Percentiles rank a stretch among this genome's conserved stretches.
Evolutionary conservation across 2,797 vertebrate genomes (phyloP).

Genomic region (Tapirus indicus): DNA sequence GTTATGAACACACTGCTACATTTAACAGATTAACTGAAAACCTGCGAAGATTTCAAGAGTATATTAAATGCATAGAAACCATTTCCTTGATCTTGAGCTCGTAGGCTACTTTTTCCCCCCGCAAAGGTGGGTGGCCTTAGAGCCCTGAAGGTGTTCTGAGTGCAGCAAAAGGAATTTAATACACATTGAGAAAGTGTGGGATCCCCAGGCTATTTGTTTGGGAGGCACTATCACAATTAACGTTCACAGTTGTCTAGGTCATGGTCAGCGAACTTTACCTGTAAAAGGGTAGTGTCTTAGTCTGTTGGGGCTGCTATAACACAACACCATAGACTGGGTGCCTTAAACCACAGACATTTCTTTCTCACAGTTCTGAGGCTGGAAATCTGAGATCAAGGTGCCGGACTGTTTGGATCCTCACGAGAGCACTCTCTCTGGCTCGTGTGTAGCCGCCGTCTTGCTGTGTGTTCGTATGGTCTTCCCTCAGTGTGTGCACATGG

Average conservation of each 20-base stretch:
- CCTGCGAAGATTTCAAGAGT: slow-evolving; percentile 69
- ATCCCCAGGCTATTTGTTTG: background rate
- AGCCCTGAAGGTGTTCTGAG: slow-evolving; percentile 15
- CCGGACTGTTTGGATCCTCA: background rate
- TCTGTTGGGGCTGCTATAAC: background rate
- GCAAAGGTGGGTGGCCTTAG: slow-evolving; percentile 36
- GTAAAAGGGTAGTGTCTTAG: background rate
- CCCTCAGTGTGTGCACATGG: background rate
- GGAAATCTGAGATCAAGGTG: background rate
- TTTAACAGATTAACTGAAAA: slow-evolving; percentile 73
- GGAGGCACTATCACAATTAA: background rate
- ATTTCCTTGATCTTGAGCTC: slow-evolving; percentile 74
- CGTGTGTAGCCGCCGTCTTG: background rate
- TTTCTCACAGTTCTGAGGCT: background rate
- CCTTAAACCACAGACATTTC: background rate
- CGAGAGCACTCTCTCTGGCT: background rate
- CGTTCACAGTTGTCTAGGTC: background rate
- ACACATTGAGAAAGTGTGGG: background rate
- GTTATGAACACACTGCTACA: slow-evolving; percentile 67
- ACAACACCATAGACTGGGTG: background rate
- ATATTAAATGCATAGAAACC: slow-evolving; percentile 66
- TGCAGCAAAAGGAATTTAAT: slow-evolving; percentile 11
- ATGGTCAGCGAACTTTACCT: background rate
- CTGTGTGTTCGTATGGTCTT: background rate
- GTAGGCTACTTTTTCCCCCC: background rate